A percentile compares a stretch with the other conserved stretches of the same genome.
phyloP scores from a whole-genome alignment of 2,113 vertebrate genomes.

The Epinephelus lanceolatus region DNA sequence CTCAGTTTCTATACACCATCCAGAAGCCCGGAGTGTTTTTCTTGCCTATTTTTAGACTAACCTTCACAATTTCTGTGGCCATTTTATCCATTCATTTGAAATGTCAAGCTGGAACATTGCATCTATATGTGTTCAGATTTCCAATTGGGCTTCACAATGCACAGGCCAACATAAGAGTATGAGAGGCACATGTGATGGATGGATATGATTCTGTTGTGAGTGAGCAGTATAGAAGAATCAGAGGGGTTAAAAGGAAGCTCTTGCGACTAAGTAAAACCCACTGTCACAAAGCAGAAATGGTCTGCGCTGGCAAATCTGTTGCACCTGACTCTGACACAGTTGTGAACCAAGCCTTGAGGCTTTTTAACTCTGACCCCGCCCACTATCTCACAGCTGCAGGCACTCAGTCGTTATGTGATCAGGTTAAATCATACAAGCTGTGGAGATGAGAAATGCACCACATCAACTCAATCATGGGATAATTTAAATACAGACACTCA shows the following conservation, averaged over 20 bases:
- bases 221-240: not conserved
- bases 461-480: not conserved
- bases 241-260: not conserved
- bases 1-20: slow-evolving; percentile 4
- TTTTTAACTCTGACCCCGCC: slow-evolving; percentile 22
- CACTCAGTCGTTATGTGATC: slow-evolving; percentile 37
- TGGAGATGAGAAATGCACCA: not conserved
- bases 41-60: slow-evolving; percentile 68
- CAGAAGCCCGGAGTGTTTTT: slow-evolving; percentile 18
- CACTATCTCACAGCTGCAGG: slow-evolving; percentile 26
- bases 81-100: slow-evolving; percentile 71
- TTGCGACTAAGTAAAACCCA: not conserved
- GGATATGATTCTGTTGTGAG: not conserved
- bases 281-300: not conserved
- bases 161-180: not conserved
- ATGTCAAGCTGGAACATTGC: slow-evolving; percentile 65
- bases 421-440: slow-evolving; percentile 24
- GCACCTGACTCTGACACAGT: not conserved
- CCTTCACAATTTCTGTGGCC: slow-evolving; percentile 73
- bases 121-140: slow-evolving; percentile 19
- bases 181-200: not conserved
- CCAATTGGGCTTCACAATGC: slow-evolving; percentile 6
- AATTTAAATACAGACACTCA: not conserved
- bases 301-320: not conserved
- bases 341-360: not conserved